Conservation (phyloP, 1,140 invertebrate genomes). For the Hycleus phaleratus region DNA sequence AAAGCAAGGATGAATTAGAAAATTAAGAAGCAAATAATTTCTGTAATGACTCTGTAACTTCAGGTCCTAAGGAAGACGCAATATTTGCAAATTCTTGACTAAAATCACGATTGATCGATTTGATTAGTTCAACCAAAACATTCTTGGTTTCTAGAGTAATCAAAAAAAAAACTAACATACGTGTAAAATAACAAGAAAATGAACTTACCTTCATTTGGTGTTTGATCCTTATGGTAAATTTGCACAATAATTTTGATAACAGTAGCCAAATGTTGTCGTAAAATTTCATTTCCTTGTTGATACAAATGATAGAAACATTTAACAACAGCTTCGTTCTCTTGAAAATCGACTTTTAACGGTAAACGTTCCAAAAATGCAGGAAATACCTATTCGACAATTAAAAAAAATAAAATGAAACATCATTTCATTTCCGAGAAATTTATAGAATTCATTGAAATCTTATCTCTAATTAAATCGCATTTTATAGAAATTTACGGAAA, state of each 20-base stretch:
- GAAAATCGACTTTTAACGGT: conserved; percentile 66
- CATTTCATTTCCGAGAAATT: too few relatives aligned
- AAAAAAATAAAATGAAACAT: neutral
- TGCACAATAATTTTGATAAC: conserved; percentile 49
- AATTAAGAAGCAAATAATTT: conserved; percentile 28
- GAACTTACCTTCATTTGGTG: conserved; percentile 41
- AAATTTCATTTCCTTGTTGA: conserved; percentile 46
- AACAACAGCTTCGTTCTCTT: conserved; percentile 65
- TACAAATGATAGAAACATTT: conserved; percentile 58
- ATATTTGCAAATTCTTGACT: conserved; percentile 46
- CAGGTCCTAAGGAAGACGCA: conserved; percentile 39
- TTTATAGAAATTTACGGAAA: neutral
- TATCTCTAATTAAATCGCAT: too few relatives aligned
- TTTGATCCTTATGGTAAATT: conserved; percentile 47
- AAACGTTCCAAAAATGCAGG: conserved; percentile 63
- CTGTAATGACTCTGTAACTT: conserved; percentile 38
- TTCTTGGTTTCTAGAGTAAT: conserved; percentile 44
- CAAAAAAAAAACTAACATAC: conserved; percentile 14
- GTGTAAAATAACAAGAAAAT: conserved; percentile 1
- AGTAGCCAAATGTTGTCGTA: conserved; percentile 45
- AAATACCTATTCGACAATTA: conserved; percentile 49
- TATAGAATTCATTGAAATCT: too few relatives aligned
- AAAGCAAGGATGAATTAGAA: neutral
- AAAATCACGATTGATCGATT: conserved; percentile 49
- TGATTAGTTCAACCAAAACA: conserved; percentile 45